Conservation (phyloP, 2,113 vertebrate genomes). For the Propithecus coquereli region DNA sequence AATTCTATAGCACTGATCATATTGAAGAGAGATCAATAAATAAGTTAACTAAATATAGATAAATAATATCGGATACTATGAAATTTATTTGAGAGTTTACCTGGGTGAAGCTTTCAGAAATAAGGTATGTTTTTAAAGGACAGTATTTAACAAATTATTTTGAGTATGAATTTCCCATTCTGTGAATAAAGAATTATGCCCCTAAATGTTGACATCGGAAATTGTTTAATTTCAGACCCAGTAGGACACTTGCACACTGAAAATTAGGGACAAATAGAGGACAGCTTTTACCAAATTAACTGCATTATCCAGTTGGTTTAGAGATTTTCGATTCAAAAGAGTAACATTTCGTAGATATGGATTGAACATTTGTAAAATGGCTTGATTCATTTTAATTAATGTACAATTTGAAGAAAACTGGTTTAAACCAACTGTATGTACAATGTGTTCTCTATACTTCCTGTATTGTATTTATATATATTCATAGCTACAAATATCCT, state of each 20-base stretch:
- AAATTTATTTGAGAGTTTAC: neutral
- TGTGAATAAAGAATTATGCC: constrained; percentile 3
- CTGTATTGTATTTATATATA: neutral
- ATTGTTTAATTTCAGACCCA: constrained; percentile 14
- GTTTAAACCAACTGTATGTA: neutral
- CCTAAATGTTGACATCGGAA: neutral
- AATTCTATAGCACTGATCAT: neutral
- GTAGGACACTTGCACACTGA: constrained; percentile 6
- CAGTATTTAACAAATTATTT: neutral
- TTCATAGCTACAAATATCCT: neutral
- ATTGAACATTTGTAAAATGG: neutral
- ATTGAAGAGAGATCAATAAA: neutral
- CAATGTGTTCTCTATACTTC: neutral
- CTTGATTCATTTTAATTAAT: constrained; percentile 13
- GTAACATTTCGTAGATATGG: neutral
- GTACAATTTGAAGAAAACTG: neutral
- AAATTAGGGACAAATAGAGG: constrained; percentile 29
- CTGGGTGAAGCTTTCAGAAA: neutral
- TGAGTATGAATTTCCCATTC: neutral
- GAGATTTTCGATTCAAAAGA: neutral
- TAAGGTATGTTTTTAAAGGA: neutral
- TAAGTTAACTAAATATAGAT: neutral
- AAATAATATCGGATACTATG: neutral
- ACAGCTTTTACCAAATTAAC: neutral
- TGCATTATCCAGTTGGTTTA: constrained; percentile 6